Base-by-base conservation (phyloP, 1,140 invertebrate species). In the Anoplophora glabripennis region DNA sequence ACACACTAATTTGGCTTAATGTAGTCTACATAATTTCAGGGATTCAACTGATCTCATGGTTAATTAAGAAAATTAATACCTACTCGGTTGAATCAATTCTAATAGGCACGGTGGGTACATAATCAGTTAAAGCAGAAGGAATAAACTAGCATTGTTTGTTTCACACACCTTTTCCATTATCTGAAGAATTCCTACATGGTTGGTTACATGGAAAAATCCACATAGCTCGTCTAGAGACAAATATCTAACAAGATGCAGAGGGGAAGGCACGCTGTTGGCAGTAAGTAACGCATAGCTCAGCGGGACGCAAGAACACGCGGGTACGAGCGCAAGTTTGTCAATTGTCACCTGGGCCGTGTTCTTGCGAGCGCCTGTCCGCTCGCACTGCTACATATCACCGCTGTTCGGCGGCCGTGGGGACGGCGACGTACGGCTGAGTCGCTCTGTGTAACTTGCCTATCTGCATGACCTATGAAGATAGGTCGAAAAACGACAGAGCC, bases 261-360 rank as follows among this genome's bases (percentile, higher is more conserved):
- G 57, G 64, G 68, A 70, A 65, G 66, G 68, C 68, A 70, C 66
- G 68, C 45, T 67, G 64, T 66, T 62, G 59, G 57, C 61, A 57
- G 67, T 70, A 65, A 68, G 64, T 68, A 66, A 66, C 66, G 62
- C 71, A 71, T 71, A 70, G 65, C 67, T 71, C 71, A 72, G 67
- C 69, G 58, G 69, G 68, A 68, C 64, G 59, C 49, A 53, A 46
- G 51, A 52, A 72, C 68, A 70, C 48, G 67, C 70, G 63, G 62
- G 65, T 64, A 71, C 66, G 59, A 67, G 61, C 64, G 46, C 67
- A 70, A 61, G 67, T 71, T 72, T 72, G 70, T 72, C 70, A 72
- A 72, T 72, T 72, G 71, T 72, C 71, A 72, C 71, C 69, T 67
- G 66, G 61, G 52, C 60, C 67, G 64, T 72, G 71, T 72, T 59